phyloP scores from a whole-genome alignment of 2,797 vertebrate genomes.

The Octomys mimax region DNA sequence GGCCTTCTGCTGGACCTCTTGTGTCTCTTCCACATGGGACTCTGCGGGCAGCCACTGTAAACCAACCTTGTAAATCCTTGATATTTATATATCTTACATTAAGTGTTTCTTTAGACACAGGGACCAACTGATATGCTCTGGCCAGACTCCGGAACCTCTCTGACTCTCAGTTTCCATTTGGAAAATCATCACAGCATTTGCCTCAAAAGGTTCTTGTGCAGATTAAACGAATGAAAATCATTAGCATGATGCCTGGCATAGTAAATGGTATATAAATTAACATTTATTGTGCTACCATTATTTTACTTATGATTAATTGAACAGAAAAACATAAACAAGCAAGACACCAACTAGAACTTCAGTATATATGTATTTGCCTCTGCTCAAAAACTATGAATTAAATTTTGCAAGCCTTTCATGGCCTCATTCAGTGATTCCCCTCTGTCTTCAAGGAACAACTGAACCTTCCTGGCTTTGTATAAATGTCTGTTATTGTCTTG shows the following conservation, averaged over 20 bases:
- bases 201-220: not conserved
- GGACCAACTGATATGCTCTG: not conserved
- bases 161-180: not conserved
- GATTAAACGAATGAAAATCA: not conserved
- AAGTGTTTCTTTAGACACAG: not conserved
- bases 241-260: not conserved
- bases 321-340: not conserved
- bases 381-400: not conserved
- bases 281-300: constrained; percentile 2
- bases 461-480: not conserved
- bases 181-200: not conserved
- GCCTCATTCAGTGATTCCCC: not conserved
- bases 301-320: constrained; percentile 4
- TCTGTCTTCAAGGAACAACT: constrained; percentile 13
- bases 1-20: not conserved
- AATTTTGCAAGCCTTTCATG: constrained; percentile 24
- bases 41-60: not conserved
- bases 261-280: not conserved
- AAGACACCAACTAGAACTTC: not conserved
- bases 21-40: not conserved
- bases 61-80: not conserved
- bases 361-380: not conserved
- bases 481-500: not conserved
- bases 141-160: not conserved
- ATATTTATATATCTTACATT: not conserved